Percentiles rank a stretch among this genome's conserved stretches.
phyloP scores from a whole-genome alignment of 2,888 invertebrate species.

The Hirtodrosophila cameraria region DNA sequence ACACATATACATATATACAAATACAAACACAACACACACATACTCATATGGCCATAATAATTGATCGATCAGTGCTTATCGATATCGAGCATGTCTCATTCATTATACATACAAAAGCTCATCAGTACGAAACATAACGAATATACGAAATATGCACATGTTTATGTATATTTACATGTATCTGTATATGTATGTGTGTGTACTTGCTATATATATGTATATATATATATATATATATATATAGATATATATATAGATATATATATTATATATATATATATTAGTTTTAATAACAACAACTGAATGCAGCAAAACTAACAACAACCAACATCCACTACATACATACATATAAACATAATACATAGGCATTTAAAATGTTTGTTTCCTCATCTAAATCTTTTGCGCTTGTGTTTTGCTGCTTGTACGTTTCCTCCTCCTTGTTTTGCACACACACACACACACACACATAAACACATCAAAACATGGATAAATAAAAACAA shows the following conservation, averaged over 20 bases:
- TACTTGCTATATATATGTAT: background rate
- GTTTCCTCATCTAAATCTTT: constrained; percentile 8
- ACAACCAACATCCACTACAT: constrained; percentile 13
- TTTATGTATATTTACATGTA: constrained; percentile 16
- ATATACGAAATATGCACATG: constrained; percentile 8
- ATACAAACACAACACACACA: constrained; percentile 8
- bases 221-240: constrained; percentile 12
- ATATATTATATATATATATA: constrained; percentile 36
- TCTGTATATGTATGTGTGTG: constrained; percentile 12
- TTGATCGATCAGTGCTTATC: constrained; percentile 45
- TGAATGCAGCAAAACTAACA: constrained; percentile 30
- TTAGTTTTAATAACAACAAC: constrained; percentile 35
- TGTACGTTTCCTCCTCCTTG: constrained; percentile 28
- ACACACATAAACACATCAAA: background rate
- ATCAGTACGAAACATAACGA: constrained; percentile 24
- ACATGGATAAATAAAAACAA: background rate
- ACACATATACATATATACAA: constrained; percentile 6
- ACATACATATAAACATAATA: constrained; percentile 17
- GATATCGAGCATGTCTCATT: constrained; percentile 39
- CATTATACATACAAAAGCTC: constrained; percentile 28
- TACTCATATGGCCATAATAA: constrained; percentile 33
- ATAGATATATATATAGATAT: constrained; percentile 16
- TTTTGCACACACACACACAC: constrained; percentile 21
- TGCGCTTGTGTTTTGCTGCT: constrained; percentile 46
- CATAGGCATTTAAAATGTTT: constrained; percentile 14